phyloP scores from a whole-genome alignment of 2,888 invertebrate genomes.

The Amiota communis region DNA sequence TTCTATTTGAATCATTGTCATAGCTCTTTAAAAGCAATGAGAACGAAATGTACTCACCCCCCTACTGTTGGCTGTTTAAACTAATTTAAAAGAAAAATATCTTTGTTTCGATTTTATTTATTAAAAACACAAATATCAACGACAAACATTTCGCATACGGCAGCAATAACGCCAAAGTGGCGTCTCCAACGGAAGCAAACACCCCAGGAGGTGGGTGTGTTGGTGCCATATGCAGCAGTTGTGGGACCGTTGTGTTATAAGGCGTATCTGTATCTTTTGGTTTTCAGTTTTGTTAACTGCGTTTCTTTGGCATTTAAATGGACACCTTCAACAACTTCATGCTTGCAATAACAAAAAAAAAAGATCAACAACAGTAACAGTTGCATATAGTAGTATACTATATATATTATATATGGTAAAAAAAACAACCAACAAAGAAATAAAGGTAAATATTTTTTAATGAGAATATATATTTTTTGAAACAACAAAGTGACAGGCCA shows the following conservation, averaged over 20 bases:
- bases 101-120: conserved; percentile 67
- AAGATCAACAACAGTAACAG: background rate
- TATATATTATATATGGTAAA: conserved; percentile 40
- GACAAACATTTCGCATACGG: conserved; percentile 30
- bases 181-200: conserved; percentile 67
- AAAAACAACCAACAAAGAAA: conserved; percentile 9
- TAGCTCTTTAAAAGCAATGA: too few species aligned
- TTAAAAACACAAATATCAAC: conserved; percentile 44
- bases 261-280: too few species aligned
- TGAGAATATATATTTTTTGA: conserved; percentile 67
- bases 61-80: conserved; percentile 35
- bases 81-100: conserved; percentile 61
- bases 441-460: conserved; percentile 48
- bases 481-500: conserved; percentile 57
- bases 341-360: conserved; percentile 16
- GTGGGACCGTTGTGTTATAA: too few species aligned
- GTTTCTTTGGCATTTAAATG: conserved; percentile 23
- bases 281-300: background rate
- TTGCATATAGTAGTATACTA: conserved; percentile 39
- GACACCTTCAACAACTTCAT: conserved; percentile 30
- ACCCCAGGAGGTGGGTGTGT: conserved; percentile 66
- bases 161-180: conserved; percentile 57
- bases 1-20: too few species aligned
- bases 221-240: too few species aligned
- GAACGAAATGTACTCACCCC: too few species aligned